Conservation (phyloP, 2,888 invertebrate genomes). For the Cordilura impudica region DNA sequence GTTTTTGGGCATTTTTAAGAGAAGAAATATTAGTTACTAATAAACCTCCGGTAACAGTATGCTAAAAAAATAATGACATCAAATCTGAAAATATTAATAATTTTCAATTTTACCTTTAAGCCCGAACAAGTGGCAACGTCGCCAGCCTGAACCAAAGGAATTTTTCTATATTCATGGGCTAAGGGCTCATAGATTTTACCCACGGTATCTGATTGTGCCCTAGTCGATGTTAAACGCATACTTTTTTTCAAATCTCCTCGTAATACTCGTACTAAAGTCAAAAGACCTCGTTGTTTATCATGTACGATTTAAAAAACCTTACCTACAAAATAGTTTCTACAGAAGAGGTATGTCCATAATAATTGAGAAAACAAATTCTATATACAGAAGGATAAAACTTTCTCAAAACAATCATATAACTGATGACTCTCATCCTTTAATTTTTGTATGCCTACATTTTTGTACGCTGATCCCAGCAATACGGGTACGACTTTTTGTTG, state of each 20-base stretch:
- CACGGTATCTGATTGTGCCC: slow-evolving; percentile 71
- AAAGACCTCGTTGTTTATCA: slow-evolving; percentile 90
- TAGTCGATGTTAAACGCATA: slow-evolving; percentile 72
- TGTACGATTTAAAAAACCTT: slow-evolving; percentile 96
- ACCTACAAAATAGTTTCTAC: slow-evolving; percentile 84
- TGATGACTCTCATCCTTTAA: slow-evolving; percentile 88
- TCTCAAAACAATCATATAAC: slow-evolving; percentile 79
- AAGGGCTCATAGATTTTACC: slow-evolving; percentile 82
- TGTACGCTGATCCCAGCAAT: slow-evolving; percentile 94
- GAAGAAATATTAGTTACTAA: slow-evolving; percentile 81
- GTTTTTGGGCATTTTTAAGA: slow-evolving; percentile 81
- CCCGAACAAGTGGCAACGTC: slow-evolving; percentile 94
- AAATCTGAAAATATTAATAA: not conserved
- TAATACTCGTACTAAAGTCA: slow-evolving; percentile 92
- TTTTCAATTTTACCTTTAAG: slow-evolving; percentile 90
- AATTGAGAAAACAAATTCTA: not conserved
- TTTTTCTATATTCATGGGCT: slow-evolving; percentile 93
- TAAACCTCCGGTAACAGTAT: slow-evolving; percentile 87
- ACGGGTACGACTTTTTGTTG: slow-evolving; percentile 85
- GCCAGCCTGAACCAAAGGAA: slow-evolving; percentile 83
- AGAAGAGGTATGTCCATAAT: not conserved
- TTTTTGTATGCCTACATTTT: slow-evolving; percentile 94
- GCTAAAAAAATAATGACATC: slow-evolving; percentile 68
- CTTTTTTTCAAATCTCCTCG: slow-evolving; percentile 85
- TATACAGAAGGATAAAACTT: too few species aligned